phyloP scores from a whole-genome alignment of 2,888 invertebrate species.

The Mongoloraphidia duomilia region DNA sequence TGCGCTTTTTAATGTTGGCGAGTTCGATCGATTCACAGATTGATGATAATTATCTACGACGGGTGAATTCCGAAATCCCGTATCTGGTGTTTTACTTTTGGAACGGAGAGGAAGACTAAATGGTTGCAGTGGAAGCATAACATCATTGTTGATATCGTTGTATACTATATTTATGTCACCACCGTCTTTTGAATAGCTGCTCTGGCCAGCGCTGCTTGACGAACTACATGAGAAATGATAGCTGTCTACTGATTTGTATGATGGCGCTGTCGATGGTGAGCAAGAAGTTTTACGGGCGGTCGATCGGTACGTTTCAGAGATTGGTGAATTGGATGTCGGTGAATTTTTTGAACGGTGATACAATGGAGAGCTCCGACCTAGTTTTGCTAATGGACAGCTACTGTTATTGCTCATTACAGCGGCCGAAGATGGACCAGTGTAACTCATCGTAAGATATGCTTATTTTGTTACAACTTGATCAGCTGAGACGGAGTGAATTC shows the following conservation, averaged over 20 bases:
- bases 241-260: too few relatives aligned
- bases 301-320: constrained; percentile 11
- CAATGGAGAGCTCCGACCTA: constrained; percentile 35
- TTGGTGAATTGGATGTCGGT: constrained; percentile 11
- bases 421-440: too few relatives aligned
- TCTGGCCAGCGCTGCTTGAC: too few relatives aligned
- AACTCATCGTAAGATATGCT: too few relatives aligned
- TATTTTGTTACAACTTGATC: too few relatives aligned
- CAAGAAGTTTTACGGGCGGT: constrained; percentile 3
- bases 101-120: neutral
- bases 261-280: constrained; percentile 1
- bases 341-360: constrained; percentile 19
- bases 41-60: neutral
- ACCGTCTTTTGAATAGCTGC: too few relatives aligned
- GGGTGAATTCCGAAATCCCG: neutral
- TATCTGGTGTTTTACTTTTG: neutral
- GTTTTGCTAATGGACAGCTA: constrained; percentile 40
- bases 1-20: too few relatives aligned
- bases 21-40: neutral
- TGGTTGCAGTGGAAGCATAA: neutral
- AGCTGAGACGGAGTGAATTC: too few relatives aligned
- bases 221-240: too few relatives aligned
- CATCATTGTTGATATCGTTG: neutral
- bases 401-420: too few relatives aligned
- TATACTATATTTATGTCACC: neutral